Evolutionary conservation across 2,888 invertebrate species (phyloP), one percentile per base, ranked within the genome.

Genomic region (Silvanus unidentatus): DNA sequence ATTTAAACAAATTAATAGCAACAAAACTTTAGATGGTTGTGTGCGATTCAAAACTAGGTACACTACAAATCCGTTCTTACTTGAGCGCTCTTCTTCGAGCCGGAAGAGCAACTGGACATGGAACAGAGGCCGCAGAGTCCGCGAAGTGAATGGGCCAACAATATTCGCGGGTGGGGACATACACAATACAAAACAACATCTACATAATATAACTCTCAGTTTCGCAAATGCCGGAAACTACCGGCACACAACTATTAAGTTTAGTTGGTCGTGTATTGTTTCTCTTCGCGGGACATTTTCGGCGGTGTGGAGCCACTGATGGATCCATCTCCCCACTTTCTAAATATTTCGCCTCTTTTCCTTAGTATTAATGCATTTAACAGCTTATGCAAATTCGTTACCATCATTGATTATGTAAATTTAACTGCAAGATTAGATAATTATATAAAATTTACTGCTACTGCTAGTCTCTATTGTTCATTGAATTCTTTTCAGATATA

Each of bases 41-140:
- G 61, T 57, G 50, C 49, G 52, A 57, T 50, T 53, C 58, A 55
- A 15, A 35, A 32, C 34, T 22, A 16, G n/a, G 8, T 29, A 6
- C 16, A 28, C 29, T 16, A n/a, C 9, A 8, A 8, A 9, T 12
- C 22, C 22, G 22, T 22, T 22, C 22, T 44, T 42, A 48, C 42
- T 38, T 30, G 53, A 52, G 54, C 57, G 58, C 59, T 59, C 56
- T 55, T 57, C 58, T 48, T 49, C 56, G 55, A 56, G 49, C 65
- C 67, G 67, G 69, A 66, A 69, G 68, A 68, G 63, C 65, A 64
- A 69, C 69, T 70, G 66, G 64, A 65, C 64, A 60, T 60, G 63
- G 58, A 55, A 53, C 55, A 57, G 52, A 53, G 54, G 54, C 60
- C 54, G 55, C 62, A 47, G 47, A 53, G 46, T 57, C 55, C 45